Base-by-base conservation (phyloP, 2,888 invertebrate species). In the Trypoxylon attenuatum region DNA sequence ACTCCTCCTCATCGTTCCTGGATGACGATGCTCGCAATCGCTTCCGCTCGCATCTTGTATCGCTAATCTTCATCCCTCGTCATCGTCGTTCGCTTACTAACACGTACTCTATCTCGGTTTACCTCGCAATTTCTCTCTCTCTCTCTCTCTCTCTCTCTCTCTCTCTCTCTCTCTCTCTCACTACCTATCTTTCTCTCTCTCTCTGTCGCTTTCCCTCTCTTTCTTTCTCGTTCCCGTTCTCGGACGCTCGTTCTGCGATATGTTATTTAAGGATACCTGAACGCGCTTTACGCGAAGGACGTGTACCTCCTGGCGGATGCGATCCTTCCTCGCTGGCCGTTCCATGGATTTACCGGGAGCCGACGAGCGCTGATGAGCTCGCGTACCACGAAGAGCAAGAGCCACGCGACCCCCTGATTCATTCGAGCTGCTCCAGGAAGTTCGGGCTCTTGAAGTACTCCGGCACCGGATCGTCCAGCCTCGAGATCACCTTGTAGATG, bases 391-490 rank as follows among this genome's bases (percentile, higher is more conserved):
- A 77, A 73, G 77, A 76, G 74, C 73, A 80, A 75, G 78, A 78
- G 76, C 77, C 77, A 77, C 79, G 70, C 70, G 75, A 77, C 75
- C 74, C 74, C 67, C 78, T 79, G 73, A 71, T 82, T 91, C 92
- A 97, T 92, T 97, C 98, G 86, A 99, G 92, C 89, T 98, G 97
- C 88, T 99, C 98, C 89, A 99, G 94, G 91, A 99, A 99, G 91
- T 98, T 98, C 79, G 98, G 97, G 84, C 97, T 96, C 89, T 99
- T 99, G 92, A 99, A 99, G 91, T 97, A 99, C 88, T 99, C 99
- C 79, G 99, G 99, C 84, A 99, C 96, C 73, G 95, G 94, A 89
- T 99, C 99, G 90, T 99, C 99, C 89, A 99, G 91, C 87, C 99
- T 94, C 83, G 98, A 98, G 89, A 99, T 99, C 85, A 99, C 94